Evolutionary conservation across 2,888 invertebrate species (phyloP).

Genomic region (Melolontha melolontha): DNA sequence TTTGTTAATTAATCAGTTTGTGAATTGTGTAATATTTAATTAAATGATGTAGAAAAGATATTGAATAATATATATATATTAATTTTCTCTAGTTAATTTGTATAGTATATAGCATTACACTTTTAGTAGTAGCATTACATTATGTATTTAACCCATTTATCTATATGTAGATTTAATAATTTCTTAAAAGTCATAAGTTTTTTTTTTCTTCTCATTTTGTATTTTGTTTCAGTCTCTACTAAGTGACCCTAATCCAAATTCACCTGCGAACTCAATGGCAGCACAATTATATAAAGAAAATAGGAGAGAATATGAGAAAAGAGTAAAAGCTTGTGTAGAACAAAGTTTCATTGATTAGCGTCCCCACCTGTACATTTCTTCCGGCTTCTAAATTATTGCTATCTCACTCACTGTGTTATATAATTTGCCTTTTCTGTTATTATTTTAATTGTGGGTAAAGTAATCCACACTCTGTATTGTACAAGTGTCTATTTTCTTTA

Average conservation of each 20-base stretch:
- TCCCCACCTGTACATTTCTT: slow-evolving; percentile 39
- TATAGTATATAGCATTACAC: no score
- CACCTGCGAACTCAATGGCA: slow-evolving; percentile 99
- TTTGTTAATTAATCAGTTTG: no score
- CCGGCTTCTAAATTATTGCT: slow-evolving; percentile 55
- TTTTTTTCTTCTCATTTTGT: no score
- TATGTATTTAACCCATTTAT: no score
- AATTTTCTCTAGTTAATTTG: no score
- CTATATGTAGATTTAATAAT: no score
- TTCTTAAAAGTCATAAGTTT: no score
- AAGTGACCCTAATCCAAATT: slow-evolving; percentile 99
- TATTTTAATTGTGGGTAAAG: slow-evolving; percentile 40
- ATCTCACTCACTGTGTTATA: slow-evolving; percentile 43
- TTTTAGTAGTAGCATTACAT: no score
- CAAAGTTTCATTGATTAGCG: slow-evolving; percentile 97
- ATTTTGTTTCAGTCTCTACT: slow-evolving; percentile 89
- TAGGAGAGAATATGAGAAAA: slow-evolving; percentile 98
- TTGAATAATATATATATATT: no score
- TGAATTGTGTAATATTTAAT: no score
- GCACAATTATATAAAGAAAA: slow-evolving; percentile 99
- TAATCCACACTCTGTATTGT: slow-evolving; percentile 34
- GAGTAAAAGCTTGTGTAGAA: slow-evolving; percentile 99
- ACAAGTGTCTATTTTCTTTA: slow-evolving; percentile 39
- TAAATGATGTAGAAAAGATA: no score
- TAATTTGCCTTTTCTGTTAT: slow-evolving; percentile 40